These are phyloP conservation scores for Rhodophaea formosa DNA, from an alignment of 2,888 invertebrate species.

Conservation along the genomic window DNA sequence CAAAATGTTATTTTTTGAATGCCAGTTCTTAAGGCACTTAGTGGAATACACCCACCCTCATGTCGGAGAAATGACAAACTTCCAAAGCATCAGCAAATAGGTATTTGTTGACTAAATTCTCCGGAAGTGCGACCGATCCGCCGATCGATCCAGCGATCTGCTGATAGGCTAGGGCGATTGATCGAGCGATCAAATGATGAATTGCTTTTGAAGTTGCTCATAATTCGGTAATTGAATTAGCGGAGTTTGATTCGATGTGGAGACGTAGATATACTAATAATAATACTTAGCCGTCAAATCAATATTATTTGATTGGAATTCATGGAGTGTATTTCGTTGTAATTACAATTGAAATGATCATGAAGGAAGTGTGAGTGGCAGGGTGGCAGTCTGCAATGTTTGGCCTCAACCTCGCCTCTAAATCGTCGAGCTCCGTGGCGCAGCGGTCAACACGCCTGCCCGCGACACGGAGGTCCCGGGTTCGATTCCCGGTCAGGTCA, in stretches of 20 bases:
- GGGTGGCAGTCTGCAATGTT: too few relatives aligned
- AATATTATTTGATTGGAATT: not conserved
- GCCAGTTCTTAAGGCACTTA: conserved; percentile 29
- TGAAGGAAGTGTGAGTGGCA: too few relatives aligned
- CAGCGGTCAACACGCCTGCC: too few relatives aligned
- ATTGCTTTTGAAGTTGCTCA: not conserved
- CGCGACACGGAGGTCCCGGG: too few relatives aligned
- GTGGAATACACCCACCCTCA: conserved; percentile 40
- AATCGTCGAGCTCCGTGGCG: too few relatives aligned
- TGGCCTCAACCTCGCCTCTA: too few relatives aligned
- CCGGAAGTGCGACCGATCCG: conserved; percentile 26
- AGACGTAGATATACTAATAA: conserved; percentile 2
- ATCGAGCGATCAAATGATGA: not conserved
- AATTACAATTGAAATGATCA: too few relatives aligned
- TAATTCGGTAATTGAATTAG: conserved; percentile 12
- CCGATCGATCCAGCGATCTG: not conserved
- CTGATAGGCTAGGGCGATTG: not conserved
- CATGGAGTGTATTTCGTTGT: not conserved
- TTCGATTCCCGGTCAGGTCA: too few relatives aligned
- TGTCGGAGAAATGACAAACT: conserved; percentile 64
- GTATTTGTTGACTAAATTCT: conserved; percentile 59
- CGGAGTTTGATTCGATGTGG: conserved; percentile 6
- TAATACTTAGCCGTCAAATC: not conserved
- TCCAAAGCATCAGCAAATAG: conserved; percentile 62
- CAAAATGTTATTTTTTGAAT: too few relatives aligned